phyloP scores from a whole-genome alignment of 2,888 invertebrate species.

The Erebia epiphron region DNA sequence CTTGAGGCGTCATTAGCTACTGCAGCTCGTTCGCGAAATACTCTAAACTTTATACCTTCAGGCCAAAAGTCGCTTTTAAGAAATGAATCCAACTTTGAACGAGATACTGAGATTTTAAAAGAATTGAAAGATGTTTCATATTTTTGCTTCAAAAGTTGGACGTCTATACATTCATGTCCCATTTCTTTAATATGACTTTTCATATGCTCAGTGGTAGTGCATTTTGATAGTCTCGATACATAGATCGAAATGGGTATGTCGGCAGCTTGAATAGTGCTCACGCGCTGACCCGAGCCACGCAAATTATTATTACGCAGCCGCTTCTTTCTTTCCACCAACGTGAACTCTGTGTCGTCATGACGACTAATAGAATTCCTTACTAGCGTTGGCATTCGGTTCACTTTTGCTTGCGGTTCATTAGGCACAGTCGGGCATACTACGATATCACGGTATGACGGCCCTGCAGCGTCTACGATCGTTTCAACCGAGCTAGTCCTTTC shows the following conservation, averaged over 20 bases:
- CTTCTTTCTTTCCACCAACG: not conserved
- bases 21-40: no score
- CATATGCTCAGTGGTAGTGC: not conserved
- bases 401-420: not conserved
- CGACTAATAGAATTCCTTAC: not conserved
- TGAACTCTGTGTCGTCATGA: not conserved
- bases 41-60: no score
- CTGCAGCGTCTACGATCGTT: not conserved
- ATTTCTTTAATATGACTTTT: no score
- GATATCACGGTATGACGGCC: not conserved
- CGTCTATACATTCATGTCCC: no score
- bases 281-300: not conserved
- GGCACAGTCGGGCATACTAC: not conserved
- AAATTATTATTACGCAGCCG: not conserved
- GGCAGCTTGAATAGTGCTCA: not conserved
- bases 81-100: no score
- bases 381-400: not conserved
- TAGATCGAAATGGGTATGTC: not conserved
- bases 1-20: no score
- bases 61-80: no score
- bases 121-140: no score
- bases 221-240: not conserved
- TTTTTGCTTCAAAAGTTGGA: no score
- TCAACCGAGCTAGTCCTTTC: no score
- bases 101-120: no score